Conservation (phyloP, 2,888 invertebrate genomes). For the Aphodius granarius region DNA sequence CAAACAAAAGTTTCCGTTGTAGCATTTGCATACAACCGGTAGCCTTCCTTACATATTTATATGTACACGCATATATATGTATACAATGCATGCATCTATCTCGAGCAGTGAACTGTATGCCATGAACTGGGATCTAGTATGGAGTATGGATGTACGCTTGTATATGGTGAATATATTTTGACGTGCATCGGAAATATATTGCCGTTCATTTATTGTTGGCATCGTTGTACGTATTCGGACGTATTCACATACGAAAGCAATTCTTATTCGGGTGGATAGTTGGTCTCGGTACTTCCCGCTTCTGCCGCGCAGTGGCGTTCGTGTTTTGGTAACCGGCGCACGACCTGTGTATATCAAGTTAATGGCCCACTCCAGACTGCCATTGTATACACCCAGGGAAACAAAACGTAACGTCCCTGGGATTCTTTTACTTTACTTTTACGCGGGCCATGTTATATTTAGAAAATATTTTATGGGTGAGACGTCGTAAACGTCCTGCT, state of each 20-base stretch:
- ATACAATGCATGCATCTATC: background rate
- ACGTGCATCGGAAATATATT: slow-evolving; percentile 14
- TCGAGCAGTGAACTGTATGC: background rate
- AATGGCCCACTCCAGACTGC: slow-evolving; percentile 34
- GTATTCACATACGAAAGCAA: slow-evolving; percentile 32
- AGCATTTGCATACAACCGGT: slow-evolving; percentile 7
- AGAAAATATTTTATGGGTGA: slow-evolving; percentile 18
- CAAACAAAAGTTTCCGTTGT: slow-evolving; percentile 10
- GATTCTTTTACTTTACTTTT: slow-evolving; percentile 19
- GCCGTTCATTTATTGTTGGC: slow-evolving; percentile 5
- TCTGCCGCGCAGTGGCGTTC: background rate
- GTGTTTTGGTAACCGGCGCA: slow-evolving; percentile 31
- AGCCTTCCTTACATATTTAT: background rate
- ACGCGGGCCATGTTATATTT: slow-evolving; percentile 18
- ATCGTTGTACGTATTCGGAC: slow-evolving; percentile 21
- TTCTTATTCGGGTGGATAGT: slow-evolving; percentile 30
- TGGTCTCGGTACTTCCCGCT: slow-evolving; percentile 24
- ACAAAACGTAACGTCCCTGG: slow-evolving; percentile 16
- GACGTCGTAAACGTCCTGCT: slow-evolving; percentile 11
- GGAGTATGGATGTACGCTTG: background rate
- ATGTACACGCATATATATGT: background rate
- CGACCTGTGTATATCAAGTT: slow-evolving; percentile 35
- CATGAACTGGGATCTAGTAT: too few relatives aligned
- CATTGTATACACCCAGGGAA: slow-evolving; percentile 32
- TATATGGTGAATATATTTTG: slow-evolving; percentile 1